phyloP scores from a whole-genome alignment of 2,113 vertebrate species.

The Numenius arquata region DNA sequence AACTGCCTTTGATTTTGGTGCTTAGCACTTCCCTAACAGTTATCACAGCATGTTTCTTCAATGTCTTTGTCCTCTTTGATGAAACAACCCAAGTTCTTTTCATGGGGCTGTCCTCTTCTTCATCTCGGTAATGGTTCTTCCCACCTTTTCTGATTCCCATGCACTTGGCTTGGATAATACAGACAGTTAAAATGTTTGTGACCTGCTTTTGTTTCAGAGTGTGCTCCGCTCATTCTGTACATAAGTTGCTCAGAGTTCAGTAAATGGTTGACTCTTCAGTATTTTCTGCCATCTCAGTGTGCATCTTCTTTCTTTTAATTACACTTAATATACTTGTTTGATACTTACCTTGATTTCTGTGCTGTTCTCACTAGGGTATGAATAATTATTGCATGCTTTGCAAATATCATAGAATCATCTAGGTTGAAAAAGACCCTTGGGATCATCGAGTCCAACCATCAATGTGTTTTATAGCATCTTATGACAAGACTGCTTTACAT shows the following conservation, averaged over 20 bases:
- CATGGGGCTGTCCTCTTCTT: background rate
- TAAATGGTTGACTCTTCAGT: background rate
- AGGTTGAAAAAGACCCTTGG: too few species aligned
- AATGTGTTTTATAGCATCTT: background rate
- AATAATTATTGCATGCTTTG: background rate
- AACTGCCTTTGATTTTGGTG: background rate
- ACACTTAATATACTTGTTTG: background rate
- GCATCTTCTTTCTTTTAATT: background rate
- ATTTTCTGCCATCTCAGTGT: background rate
- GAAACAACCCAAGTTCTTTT: background rate
- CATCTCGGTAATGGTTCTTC: background rate
- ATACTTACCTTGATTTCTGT: background rate
- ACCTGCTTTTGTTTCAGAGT: background rate
- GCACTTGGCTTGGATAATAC: background rate
- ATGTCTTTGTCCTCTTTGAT: background rate
- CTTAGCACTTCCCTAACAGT: background rate
- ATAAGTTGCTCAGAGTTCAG: background rate
- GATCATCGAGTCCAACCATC: too few species aligned
- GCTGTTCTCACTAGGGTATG: background rate
- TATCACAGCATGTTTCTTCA: background rate
- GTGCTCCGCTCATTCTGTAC: fast-evolving
- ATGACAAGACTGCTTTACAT: background rate
- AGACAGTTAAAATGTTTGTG: background rate
- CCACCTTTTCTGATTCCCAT: background rate
- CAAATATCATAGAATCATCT: too few species aligned